phyloP scores from a whole-genome alignment of 1,140 invertebrate genomes.

The Macrostomum lignano region DNA sequence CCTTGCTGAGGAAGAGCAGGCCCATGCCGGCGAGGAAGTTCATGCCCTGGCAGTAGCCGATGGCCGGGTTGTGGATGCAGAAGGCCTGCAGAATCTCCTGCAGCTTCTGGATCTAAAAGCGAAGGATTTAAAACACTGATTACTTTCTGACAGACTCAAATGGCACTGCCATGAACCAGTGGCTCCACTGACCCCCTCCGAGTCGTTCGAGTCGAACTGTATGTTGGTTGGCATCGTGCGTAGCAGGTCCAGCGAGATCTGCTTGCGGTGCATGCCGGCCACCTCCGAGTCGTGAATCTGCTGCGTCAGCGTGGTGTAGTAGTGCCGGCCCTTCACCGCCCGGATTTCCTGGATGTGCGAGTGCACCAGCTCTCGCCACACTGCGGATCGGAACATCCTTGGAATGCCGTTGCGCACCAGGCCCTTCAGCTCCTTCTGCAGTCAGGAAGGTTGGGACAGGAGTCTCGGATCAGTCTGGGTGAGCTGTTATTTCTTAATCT shows the following conservation, averaged over 20 bases:
- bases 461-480: too few species aligned
- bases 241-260: constrained; percentile 30
- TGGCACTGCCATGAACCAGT: too few species aligned
- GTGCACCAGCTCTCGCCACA: constrained; percentile 30
- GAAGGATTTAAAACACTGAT: too few species aligned
- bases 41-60: constrained; percentile 34
- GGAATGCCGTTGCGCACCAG: constrained; percentile 30
- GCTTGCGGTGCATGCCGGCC: constrained; percentile 28
- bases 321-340: constrained; percentile 28
- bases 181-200: constrained; percentile 28
- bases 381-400: constrained; percentile 19
- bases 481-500: too few species aligned
- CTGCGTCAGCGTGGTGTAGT: constrained; percentile 29
- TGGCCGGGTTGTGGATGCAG: constrained; percentile 28
- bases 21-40: constrained; percentile 32
- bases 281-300: constrained; percentile 26
- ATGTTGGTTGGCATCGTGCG: constrained; percentile 31
- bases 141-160: too few species aligned
- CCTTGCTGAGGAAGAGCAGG: constrained; percentile 29
- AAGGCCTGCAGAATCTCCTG: constrained; percentile 30
- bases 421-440: constrained; percentile 24
- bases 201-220: constrained; percentile 26
- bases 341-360: constrained; percentile 25
- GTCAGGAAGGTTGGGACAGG: too few species aligned
- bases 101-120: constrained; percentile 25